Evolutionary conservation across 2,113 vertebrate genomes (phyloP), one percentile per base, ranked within the genome.

Genomic region (Zingel zingel): DNA sequence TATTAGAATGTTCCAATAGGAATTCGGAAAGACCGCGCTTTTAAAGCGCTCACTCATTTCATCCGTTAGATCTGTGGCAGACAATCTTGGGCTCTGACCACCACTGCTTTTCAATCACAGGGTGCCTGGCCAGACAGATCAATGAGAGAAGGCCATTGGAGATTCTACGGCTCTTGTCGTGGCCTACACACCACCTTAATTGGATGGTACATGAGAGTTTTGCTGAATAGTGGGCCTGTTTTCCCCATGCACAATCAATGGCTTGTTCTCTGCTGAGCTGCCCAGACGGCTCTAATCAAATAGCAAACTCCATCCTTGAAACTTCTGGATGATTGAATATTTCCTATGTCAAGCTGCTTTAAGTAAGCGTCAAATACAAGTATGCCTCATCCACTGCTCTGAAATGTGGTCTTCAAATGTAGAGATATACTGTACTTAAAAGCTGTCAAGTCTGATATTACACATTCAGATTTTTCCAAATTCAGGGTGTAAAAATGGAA

Each of bases 191-290:
- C 74, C 69, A 2, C 77, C 69, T 81, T 87, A 88, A 92, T 88
- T 91, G 85, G 89, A 80, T 74, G 62, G 61, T 69, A 58, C 85
- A 87, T 61, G 85, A 90, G 82, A 18, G 70, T 88, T 88, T 90
- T 92, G 80, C 85, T 87, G 77, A 93, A 82, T 13, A 86, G 79
- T 1, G 36, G 61, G 25, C 73, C 65, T 71, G 84, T 86, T 88
- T 84, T 86, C 59, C 82, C 75, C 79, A 86, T 65, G 80, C 82
- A 83, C 63, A 85, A 91, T 92, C 86, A 65, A 90, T 92, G 63
- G 36, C 83, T 84, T 66, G 64, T 82, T 76, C 78, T 86, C 77
- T 10, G 30, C 67, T 1, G 74, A 71, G 67, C 15, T 77, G 48
- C 47, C 30, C 67, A 59, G 59, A 77, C 14, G 2, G 21, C 73